Base-by-base conservation (phyloP, 2,797 vertebrate species). In the Phoebastria nigripes region DNA sequence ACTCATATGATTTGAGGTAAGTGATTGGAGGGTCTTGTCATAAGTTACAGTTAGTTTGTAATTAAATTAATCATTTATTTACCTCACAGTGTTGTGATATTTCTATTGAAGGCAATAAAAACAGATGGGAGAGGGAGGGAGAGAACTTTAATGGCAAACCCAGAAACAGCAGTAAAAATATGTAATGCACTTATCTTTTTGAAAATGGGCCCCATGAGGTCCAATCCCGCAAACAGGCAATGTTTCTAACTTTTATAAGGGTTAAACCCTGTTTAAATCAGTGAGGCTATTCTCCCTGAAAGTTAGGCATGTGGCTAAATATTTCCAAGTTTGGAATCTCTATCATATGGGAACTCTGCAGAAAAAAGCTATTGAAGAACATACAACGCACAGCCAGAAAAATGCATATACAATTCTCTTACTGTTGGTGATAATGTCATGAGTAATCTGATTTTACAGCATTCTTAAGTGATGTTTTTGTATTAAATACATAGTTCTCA, bases 1-100 rank as follows among this genome's bases (percentile, higher is more conserved):
- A 82, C 96, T 96, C 79, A 22, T 37, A 28, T 79, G 71, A 78
- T 95, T 94, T 95, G 44, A 96, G 98, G 98, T 98, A 97, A 98
- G 98, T 98, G 56, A 31, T 70, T 71, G 54, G 59, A 87, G 44
- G 25, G 37, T 86, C 69, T 87, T 94, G 70, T 74, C 47, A 3
- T 87, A 82, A 86, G 15, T 81, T 94, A 66, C 47, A 76, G 87
- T 76, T 74, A 91, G 76, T 93, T 95, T 95, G 90, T 66, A 82
- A 86, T 96, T 87, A 95, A 94, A 59, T 91, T 76, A 73, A 55
- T 83, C 41, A 29, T 81, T 81, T 65, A 18, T 90, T 93, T 88
- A 52, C 82, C 56, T 96, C 70, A 49, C 61, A 78, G n/a, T 88
- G 14, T 87, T 19, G 4, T 82, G 79, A 58, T 81, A 74, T 54